Evolutionary conservation across 2,888 invertebrate species (phyloP).

Genomic region (Pocota personata): DNA sequence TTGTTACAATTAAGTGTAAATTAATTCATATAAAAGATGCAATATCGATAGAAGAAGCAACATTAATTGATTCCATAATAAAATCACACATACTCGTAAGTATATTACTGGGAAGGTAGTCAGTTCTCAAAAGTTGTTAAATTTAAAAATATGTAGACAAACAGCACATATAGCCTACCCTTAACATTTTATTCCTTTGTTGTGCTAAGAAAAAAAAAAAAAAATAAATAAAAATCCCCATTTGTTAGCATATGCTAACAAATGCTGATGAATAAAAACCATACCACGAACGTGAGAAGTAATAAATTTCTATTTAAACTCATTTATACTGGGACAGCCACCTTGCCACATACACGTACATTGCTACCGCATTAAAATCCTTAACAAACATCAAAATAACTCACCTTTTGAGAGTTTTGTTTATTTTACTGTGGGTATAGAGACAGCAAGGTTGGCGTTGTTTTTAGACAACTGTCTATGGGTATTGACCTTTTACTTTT

Average conservation of each 20-base stretch:
- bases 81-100: no score
- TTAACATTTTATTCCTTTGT: neutral
- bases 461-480: constrained; percentile 39
- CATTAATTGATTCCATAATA: no score
- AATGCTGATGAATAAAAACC: constrained; percentile 8
- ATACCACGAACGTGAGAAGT: constrained; percentile 43
- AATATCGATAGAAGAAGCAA: no score
- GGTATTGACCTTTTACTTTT: constrained; percentile 68
- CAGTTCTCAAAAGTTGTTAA: neutral
- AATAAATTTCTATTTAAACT: constrained; percentile 49
- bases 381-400: constrained; percentile 61
- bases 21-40: no score
- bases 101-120: no score
- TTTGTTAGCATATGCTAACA: neutral
- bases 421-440: neutral
- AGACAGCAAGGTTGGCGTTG: constrained; percentile 4
- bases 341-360: neutral
- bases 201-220: neutral
- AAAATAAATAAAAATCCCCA: neutral
- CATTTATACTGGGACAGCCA: constrained; percentile 16
- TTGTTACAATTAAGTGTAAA: no score
- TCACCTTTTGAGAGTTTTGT: constrained; percentile 50
- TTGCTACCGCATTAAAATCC: constrained; percentile 24
- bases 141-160: neutral
- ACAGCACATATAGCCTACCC: neutral